phyloP scores from a whole-genome alignment of 2,113 vertebrate species.

The Acrocephalus kingi region DNA sequence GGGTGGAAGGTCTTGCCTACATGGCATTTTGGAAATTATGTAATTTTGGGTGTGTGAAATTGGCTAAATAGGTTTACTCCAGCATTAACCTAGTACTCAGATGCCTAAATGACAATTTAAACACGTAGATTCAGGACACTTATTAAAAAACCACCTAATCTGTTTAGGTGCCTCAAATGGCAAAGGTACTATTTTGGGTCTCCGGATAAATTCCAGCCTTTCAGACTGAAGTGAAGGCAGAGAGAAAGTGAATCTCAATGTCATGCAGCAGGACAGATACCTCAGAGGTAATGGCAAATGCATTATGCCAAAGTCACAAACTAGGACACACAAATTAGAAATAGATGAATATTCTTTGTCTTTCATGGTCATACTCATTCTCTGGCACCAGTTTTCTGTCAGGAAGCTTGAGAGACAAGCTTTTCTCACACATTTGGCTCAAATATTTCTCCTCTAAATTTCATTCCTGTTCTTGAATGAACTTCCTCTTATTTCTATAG shows the following conservation, averaged over 20 bases:
- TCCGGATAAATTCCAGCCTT: background rate
- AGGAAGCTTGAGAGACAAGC: background rate
- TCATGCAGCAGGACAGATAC: background rate
- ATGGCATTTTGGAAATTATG: background rate
- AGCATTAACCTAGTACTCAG: background rate
- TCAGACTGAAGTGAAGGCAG: background rate
- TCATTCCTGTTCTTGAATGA: background rate
- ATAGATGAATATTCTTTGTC: background rate
- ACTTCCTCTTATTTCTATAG: background rate
- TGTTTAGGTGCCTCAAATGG: background rate
- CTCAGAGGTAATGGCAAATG: background rate
- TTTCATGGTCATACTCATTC: background rate
- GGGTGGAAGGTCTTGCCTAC: background rate
- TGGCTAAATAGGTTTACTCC: background rate
- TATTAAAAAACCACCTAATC: background rate
- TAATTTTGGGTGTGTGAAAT: background rate
- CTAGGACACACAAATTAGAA: background rate
- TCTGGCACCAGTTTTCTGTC: background rate
- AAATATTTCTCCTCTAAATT: background rate
- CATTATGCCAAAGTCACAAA: background rate
- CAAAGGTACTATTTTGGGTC: background rate
- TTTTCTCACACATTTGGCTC: background rate
- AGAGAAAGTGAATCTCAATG: background rate
- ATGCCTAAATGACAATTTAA: background rate
- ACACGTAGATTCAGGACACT: background rate